Evolutionary conservation across 2,888 invertebrate genomes (phyloP).

Genomic region (Odontomyia ornata): DNA sequence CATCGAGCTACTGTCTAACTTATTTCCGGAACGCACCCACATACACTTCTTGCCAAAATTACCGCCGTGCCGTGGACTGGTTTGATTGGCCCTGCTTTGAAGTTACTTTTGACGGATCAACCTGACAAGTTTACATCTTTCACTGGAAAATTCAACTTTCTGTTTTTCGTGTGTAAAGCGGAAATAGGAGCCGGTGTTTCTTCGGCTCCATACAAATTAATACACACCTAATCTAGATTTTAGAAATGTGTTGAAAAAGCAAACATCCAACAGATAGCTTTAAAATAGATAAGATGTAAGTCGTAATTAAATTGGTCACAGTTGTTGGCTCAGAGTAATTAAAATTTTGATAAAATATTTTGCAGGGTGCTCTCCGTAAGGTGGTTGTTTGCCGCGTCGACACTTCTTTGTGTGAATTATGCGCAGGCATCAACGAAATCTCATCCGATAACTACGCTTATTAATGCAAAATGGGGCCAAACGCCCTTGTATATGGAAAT

Average conservation of each 20-base stretch:
- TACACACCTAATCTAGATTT: neutral
- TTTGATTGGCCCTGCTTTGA: slow-evolving; percentile 6
- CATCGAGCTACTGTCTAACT: too few relatives aligned
- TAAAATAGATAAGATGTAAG: neutral
- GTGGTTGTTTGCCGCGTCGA: slow-evolving; percentile 40
- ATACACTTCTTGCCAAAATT: too few relatives aligned
- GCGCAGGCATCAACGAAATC: slow-evolving; percentile 63
- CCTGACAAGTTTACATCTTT: slow-evolving; percentile 31
- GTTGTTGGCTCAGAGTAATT: neutral
- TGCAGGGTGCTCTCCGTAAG: slow-evolving; percentile 2
- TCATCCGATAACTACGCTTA: slow-evolving; percentile 85
- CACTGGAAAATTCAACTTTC: neutral
- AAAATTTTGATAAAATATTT: neutral
- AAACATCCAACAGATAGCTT: neutral
- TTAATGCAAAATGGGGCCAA: slow-evolving; percentile 94
- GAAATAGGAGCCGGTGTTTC: neutral
- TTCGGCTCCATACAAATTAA: neutral
- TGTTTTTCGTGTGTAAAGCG: neutral
- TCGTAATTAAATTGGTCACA: slow-evolving; percentile 9
- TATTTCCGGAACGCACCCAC: too few relatives aligned
- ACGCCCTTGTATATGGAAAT: slow-evolving; percentile 92
- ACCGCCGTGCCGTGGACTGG: too few relatives aligned
- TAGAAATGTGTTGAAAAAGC: slow-evolving; percentile 22
- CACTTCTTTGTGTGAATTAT: slow-evolving; percentile 37
- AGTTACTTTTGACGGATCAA: neutral